Conservation (phyloP, 2,888 invertebrate species). For the Trissoscelio sp. region DNA sequence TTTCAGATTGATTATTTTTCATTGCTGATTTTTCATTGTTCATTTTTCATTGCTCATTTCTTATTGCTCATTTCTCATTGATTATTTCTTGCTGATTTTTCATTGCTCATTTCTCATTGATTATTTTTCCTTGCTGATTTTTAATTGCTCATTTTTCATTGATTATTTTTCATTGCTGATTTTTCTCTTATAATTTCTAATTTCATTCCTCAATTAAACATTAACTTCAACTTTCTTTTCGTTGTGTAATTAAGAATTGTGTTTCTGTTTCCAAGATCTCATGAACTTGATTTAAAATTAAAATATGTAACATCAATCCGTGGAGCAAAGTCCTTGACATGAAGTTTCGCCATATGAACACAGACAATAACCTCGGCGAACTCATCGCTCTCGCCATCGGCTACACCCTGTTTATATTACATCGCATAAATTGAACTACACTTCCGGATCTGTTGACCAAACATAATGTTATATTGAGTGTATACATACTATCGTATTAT, state of each 20-base stretch:
- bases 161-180: too few species aligned
- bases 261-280: slow-evolving; percentile 11
- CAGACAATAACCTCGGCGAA: slow-evolving; percentile 78
- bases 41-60: too few species aligned
- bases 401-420: slow-evolving; percentile 27
- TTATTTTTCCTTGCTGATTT: too few species aligned
- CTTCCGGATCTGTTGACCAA: slow-evolving; percentile 44
- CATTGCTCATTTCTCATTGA: too few species aligned
- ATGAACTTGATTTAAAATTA: slow-evolving; percentile 39
- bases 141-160: too few species aligned
- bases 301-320: slow-evolving; percentile 70
- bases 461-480: slow-evolving; percentile 7
- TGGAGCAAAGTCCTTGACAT: slow-evolving; percentile 76
- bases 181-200: too few species aligned
- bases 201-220: too few species aligned
- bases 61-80: too few species aligned
- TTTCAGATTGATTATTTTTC: too few species aligned
- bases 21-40: too few species aligned
- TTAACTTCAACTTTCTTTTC: slow-evolving; percentile 26
- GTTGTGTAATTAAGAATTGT: slow-evolving; percentile 2
- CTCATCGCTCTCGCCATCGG: slow-evolving; percentile 70
- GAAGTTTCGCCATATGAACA: slow-evolving; percentile 78
- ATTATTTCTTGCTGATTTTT: too few species aligned
- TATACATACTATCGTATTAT: too few species aligned
- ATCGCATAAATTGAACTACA: slow-evolving; percentile 16